Evolutionary conservation across 2,888 invertebrate species (phyloP), one percentile per base, ranked within the genome.

Genomic region (Heterodera filipjevi): DNA sequence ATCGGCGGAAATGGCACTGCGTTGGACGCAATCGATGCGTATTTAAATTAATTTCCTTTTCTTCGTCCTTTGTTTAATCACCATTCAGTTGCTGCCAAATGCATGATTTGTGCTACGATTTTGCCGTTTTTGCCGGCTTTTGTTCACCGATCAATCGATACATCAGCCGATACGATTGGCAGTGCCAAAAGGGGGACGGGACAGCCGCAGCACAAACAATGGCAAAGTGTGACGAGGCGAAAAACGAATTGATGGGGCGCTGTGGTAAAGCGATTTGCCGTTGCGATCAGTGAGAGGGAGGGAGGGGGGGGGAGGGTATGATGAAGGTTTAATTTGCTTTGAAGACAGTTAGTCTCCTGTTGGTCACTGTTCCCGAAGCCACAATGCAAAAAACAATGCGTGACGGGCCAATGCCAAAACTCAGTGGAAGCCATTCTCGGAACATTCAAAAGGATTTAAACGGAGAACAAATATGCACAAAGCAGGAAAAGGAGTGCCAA

Each of bases 11-110:
- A 66, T 32, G 66, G 66, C 27, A 32, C 27, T 12, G 30, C 66
- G 66, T 27, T 66, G 66, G 66, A 66, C 16, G 66, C 12, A 19
- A 66, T 66, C 27, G 66, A 66, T 27, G n/a, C 66, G 66, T 66
- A 66, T n/a, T n/a, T n/a, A n/a, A n/a, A n/a, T n/a, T n/a, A 32
- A 32, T 32, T 32, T 19, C 16, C 49, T 49, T 49, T 49, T 49
- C 16, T 49, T 49, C 49, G 64, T 66, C 66, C 5, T 32, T 12
- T 14, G 16, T 32, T 66, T 16, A 5, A n/a, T n/a, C n/a, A n/a
- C n/a, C n/a, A n/a, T n/a, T n/a, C 32, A 32, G 66, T 14, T 66
- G 66, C 16, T 66, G 66, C 16, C 66, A 32, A 27, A 27, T 66
- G 32, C 66, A 66, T 6, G 66, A 66, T 32, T 32, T 27, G 27